A percentile compares a stretch with the other conserved stretches of the same genome.
phyloP scores from a whole-genome alignment of 2,797 vertebrate species.

The Centroberyx gerrardi region DNA sequence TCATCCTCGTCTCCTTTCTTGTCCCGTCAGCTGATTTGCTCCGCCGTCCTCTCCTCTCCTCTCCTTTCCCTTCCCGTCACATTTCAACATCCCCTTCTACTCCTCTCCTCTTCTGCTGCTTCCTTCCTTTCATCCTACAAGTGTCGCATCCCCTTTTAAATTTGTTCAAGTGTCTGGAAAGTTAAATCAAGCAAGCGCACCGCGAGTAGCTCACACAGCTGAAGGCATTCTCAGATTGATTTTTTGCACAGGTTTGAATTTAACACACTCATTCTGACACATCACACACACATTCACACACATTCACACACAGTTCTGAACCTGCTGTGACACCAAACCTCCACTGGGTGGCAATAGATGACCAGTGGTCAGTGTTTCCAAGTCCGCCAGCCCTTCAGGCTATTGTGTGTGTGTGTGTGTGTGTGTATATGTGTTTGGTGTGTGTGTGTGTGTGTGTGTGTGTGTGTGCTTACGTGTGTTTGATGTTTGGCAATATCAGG shows the following conservation, averaged over 20 bases:
- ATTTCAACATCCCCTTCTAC: neutral
- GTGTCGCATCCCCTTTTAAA: slow-evolving; percentile 11
- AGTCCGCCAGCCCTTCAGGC: neutral
- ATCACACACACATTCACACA: neutral
- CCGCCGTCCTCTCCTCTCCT: neutral
- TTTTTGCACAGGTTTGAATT: slow-evolving; percentile 23
- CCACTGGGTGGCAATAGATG: slow-evolving; percentile 78
- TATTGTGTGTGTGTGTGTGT: neutral
- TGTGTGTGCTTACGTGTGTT: neutral
- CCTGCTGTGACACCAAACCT: slow-evolving; percentile 7
- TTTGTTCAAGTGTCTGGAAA: slow-evolving; percentile 23
- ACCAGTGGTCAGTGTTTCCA: slow-evolving; percentile 12
- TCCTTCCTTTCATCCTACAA: slow-evolving; percentile 11
- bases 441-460: neutral
- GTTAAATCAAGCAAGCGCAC: slow-evolving; percentile 32
- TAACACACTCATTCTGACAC: neutral
- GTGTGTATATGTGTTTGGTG: neutral
- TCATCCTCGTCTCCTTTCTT: neutral
- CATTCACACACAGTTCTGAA: neutral
- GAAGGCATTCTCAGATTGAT: slow-evolving; percentile 31
- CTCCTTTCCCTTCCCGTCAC: neutral
- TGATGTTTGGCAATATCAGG: slow-evolving; percentile 32
- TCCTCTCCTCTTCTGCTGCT: neutral
- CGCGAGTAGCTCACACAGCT: slow-evolving; percentile 14
- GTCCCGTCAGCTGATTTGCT: neutral